Conservation (phyloP, 2,113 vertebrate genomes). For the Piprites chloris region DNA sequence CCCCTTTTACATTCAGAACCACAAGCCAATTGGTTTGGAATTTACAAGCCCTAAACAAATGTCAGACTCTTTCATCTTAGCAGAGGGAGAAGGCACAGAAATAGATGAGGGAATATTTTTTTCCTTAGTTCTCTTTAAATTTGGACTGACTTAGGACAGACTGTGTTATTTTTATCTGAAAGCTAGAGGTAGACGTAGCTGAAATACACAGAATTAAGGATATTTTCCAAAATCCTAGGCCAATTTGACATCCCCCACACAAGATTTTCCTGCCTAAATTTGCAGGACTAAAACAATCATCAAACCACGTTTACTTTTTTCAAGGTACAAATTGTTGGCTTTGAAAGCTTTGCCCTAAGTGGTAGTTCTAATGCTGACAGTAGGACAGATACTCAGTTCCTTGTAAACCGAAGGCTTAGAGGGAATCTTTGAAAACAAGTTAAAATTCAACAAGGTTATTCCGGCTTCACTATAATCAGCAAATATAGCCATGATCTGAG, state of each 20-base stretch:
- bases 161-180: background rate
- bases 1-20: constrained; percentile 76
- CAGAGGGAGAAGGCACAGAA: constrained; percentile 41
- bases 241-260: background rate
- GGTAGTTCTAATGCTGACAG: constrained; percentile 28
- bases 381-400: constrained; percentile 28
- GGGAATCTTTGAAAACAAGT: constrained; percentile 53
- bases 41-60: constrained; percentile 81
- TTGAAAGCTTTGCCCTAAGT: constrained; percentile 26
- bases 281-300: background rate
- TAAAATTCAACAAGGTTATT: constrained; percentile 69
- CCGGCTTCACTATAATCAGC: constrained; percentile 38
- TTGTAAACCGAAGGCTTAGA: constrained; percentile 12
- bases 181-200: background rate
- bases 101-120: constrained; percentile 46
- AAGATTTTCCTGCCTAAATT: background rate
- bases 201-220: background rate
- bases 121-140: background rate
- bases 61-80: constrained; percentile 75
- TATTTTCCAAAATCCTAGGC: background rate
- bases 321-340: background rate
- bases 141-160: background rate
- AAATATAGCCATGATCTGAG: constrained; percentile 60
- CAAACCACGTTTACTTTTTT: background rate
- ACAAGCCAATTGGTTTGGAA: constrained; percentile 76